Conservation (phyloP, 2,888 invertebrate species). For the Leptopilina syphax region DNA sequence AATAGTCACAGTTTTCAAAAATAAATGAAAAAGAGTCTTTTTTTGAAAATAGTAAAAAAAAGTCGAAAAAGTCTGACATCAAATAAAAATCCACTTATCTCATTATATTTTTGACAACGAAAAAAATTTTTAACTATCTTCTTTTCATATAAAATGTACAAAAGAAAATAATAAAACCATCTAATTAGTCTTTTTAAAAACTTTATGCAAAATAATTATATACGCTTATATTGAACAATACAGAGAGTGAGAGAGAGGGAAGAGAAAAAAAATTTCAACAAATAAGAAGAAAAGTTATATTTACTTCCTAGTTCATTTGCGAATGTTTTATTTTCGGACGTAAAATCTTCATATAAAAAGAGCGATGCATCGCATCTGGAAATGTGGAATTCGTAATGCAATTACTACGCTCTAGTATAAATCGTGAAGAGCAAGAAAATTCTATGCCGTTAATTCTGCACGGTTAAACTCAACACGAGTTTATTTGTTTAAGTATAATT, state of each 20-base stretch:
- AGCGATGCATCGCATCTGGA: constrained; percentile 4
- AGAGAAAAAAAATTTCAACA: neutral
- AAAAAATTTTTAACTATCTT: too few relatives aligned
- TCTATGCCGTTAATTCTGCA: neutral
- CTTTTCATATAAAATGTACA: too few relatives aligned
- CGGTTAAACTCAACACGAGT: neutral
- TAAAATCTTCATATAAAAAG: constrained; percentile 13
- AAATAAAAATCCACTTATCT: too few relatives aligned
- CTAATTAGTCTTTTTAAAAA: too few relatives aligned
- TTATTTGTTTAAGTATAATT: constrained; percentile 4
- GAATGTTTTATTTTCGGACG: neutral
- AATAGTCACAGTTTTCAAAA: too few relatives aligned
- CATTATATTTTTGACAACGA: too few relatives aligned
- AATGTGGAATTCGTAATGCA: constrained; percentile 17
- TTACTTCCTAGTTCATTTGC: neutral
- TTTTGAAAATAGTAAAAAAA: too few relatives aligned
- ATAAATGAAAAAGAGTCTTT: too few relatives aligned
- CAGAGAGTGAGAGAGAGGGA: neutral
- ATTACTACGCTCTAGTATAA: neutral
- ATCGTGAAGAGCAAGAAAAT: constrained; percentile 13
- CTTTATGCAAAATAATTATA: neutral
- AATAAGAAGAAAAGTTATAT: neutral
- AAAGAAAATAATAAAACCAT: too few relatives aligned
- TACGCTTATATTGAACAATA: neutral
- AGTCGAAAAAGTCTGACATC: too few relatives aligned